Conservation (phyloP, 2,797 vertebrate genomes). For the Anguilla marmorata region DNA sequence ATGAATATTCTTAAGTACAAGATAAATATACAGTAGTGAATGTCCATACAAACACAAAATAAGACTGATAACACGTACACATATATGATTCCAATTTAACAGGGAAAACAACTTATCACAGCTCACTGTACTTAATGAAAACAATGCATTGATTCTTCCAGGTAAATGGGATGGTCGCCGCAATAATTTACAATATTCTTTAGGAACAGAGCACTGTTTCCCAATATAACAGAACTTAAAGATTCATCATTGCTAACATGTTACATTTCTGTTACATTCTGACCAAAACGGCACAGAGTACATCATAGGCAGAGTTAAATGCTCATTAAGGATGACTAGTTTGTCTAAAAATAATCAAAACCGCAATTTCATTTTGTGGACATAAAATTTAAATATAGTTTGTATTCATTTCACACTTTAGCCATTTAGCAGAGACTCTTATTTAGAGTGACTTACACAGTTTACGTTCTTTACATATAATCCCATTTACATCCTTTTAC, state of each 20-base stretch:
- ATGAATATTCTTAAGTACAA: constrained; percentile 25
- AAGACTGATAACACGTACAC: neutral
- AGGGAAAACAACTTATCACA: neutral
- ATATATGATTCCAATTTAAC: neutral
- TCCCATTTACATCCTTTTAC: neutral
- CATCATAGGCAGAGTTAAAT: neutral
- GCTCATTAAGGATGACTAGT: neutral
- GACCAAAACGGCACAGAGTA: neutral
- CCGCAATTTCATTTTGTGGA: neutral
- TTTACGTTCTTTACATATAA: too few species aligned
- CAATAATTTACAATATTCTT: constrained; percentile 68
- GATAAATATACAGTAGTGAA: constrained; percentile 22
- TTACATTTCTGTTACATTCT: neutral
- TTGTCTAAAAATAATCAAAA: neutral
- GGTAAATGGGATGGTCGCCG: constrained; percentile 71
- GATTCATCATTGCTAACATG: neutral
- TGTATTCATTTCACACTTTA: neutral
- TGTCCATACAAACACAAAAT: constrained; percentile 17
- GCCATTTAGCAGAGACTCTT: neutral
- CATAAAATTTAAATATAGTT: neutral
- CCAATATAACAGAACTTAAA: neutral
- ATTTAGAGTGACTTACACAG: too few species aligned
- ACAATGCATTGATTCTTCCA: constrained; percentile 69
- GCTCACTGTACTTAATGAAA: constrained; percentile 61
- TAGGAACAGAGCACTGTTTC: neutral